Conservation (phyloP, 2,888 invertebrate genomes). For the Anthophora plumipes region DNA sequence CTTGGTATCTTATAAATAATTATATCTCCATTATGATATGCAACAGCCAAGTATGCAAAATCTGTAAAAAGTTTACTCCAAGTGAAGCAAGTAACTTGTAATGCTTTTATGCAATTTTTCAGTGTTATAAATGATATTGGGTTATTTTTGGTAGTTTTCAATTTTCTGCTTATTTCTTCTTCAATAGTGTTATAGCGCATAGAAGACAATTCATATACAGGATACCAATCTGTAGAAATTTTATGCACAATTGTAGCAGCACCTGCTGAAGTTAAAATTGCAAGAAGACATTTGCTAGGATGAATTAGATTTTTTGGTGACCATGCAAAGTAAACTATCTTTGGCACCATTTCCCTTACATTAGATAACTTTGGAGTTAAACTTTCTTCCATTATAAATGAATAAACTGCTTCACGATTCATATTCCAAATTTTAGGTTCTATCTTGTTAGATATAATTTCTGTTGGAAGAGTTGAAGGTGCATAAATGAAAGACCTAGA, state of each 20-base stretch:
- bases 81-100: constrained; percentile 74
- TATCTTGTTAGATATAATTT: constrained; percentile 62
- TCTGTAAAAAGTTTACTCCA: constrained; percentile 77
- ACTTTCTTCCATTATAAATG: constrained; percentile 75
- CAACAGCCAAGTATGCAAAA: constrained; percentile 77
- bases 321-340: constrained; percentile 76
- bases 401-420: constrained; percentile 75
- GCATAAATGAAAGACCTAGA: constrained; percentile 79
- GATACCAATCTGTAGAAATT: constrained; percentile 76
- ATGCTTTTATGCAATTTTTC: constrained; percentile 64
- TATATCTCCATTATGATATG: constrained; percentile 78
- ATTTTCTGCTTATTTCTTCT: constrained; percentile 52
- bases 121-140: constrained; percentile 19
- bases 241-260: constrained; percentile 75
- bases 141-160: constrained; percentile 23
- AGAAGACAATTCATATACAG: constrained; percentile 73
- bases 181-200: constrained; percentile 67
- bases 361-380: constrained; percentile 76
- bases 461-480: constrained; percentile 73
- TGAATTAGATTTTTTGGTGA: constrained; percentile 77
- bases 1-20: constrained; percentile 75
- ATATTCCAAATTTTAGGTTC: constrained; percentile 70
- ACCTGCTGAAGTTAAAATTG: constrained; percentile 78
- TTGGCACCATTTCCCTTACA: constrained; percentile 63
- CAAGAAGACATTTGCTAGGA: constrained; percentile 76